These are phyloP conservation scores for Halocynthia aurantium DNA, from an alignment of 23 tunicate species.

Conservation along the genomic window DNA sequence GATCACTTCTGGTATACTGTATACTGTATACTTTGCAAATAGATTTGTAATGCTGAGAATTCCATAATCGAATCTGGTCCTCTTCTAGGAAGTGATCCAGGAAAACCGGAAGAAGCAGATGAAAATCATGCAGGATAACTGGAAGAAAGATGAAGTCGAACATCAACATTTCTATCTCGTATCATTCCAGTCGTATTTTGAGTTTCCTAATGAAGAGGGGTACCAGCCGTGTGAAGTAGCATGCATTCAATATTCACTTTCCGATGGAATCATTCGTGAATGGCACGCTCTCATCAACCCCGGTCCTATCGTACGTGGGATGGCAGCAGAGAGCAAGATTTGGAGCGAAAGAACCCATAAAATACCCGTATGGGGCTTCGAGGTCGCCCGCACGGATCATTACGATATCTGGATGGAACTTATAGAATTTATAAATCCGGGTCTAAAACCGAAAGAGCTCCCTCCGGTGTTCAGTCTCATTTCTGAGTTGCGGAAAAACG, in stretches of 20 bases:
- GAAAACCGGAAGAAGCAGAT: slow-evolving; percentile 8
- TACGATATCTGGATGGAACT: slow-evolving; percentile 52
- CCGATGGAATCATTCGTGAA: slow-evolving; percentile 40
- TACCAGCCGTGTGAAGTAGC: slow-evolving; percentile 91
- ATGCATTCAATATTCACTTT: slow-evolving; percentile 52
- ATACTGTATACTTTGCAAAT: no score
- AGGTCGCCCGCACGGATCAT: slow-evolving; percentile 28
- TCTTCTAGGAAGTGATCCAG: not conserved
- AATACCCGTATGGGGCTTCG: slow-evolving; percentile 48
- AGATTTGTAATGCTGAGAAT: no score
- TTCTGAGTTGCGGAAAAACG: slow-evolving; percentile 42
- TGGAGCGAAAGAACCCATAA: slow-evolving; percentile 49
- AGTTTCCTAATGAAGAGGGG: slow-evolving; percentile 89
- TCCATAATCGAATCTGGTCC: no score
- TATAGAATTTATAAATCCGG: slow-evolving; percentile 30
- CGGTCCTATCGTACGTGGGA: slow-evolving; percentile 65
- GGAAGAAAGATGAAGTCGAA: slow-evolving; percentile 20
- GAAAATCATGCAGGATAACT: not conserved
- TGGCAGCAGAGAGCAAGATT: slow-evolving; percentile 52
- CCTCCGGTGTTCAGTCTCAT: slow-evolving; percentile 44
- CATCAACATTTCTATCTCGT: slow-evolving; percentile 54
- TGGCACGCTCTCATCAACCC: slow-evolving; percentile 86
- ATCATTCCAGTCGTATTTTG: slow-evolving; percentile 75
- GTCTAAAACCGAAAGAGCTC: not conserved
- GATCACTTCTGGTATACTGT: no score